Evolutionary conservation across 1,140 invertebrate species (phyloP).

Genomic region (Popillia japonica): DNA sequence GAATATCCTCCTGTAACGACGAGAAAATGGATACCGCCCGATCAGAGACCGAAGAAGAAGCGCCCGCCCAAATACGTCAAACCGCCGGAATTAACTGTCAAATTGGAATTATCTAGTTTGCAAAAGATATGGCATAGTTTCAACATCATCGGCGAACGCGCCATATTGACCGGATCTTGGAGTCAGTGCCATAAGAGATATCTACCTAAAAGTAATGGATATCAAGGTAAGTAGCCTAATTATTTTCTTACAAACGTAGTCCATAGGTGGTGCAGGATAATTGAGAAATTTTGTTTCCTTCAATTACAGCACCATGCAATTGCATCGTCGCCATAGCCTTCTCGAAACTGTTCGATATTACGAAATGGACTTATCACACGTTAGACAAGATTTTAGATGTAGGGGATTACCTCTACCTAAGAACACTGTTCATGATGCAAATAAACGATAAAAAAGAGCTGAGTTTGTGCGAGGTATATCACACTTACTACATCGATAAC

Average conservation of each 20-base stretch:
- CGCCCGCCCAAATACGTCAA: conserved; percentile 47
- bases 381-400: conserved; percentile 52
- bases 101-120: conserved; percentile 51
- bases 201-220: conserved; percentile 50
- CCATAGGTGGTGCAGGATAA: background rate
- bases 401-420: conserved; percentile 50
- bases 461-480: conserved; percentile 25
- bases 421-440: conserved; percentile 40
- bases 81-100: conserved; percentile 50
- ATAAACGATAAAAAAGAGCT: conserved; percentile 21
- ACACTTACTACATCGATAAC: conserved; percentile 40
- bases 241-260: background rate
- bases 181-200: conserved; percentile 53
- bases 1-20: conserved; percentile 53
- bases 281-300: conserved; percentile 4
- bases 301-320: conserved; percentile 46
- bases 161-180: conserved; percentile 47
- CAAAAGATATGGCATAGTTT: conserved; percentile 54
- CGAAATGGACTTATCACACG: conserved; percentile 46
- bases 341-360: conserved; percentile 51
- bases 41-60: conserved; percentile 49
- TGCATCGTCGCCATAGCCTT: conserved; percentile 53
- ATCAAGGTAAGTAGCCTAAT: conserved; percentile 48
- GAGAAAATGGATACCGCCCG: conserved; percentile 56
- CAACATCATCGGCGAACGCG: conserved; percentile 41